These are phyloP conservation scores for Priocnemis perturbator DNA, from an alignment of 2,888 invertebrate species.

Conservation along the genomic window DNA sequence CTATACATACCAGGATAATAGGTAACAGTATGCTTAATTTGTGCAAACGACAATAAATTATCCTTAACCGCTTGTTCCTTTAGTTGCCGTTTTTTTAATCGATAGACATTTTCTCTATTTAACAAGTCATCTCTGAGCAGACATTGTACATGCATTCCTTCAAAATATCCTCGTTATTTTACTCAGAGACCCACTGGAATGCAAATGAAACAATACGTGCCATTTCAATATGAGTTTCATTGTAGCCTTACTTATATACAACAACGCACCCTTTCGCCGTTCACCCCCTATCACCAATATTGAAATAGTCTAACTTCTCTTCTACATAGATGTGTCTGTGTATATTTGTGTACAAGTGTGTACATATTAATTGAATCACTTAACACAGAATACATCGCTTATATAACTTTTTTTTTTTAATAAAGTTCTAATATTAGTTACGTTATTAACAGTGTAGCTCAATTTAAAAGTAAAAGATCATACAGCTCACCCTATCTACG, in stretches of 20 bases:
- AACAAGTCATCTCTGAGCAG: neutral
- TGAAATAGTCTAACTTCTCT: conserved; percentile 60
- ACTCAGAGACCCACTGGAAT: conserved; percentile 57
- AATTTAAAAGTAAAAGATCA: conserved; percentile 33
- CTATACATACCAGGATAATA: conserved; percentile 45
- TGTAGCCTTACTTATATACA: conserved; percentile 59
- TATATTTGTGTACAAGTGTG: conserved; percentile 21
- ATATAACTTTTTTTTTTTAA: conserved; percentile 25
- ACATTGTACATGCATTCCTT: conserved; percentile 5
- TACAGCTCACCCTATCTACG: too few relatives aligned
- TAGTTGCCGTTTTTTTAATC: conserved; percentile 12
- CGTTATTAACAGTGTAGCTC: conserved; percentile 31
- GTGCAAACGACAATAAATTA: conserved; percentile 53
- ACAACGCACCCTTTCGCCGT: conserved; percentile 49
- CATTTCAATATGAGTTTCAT: conserved; percentile 57
- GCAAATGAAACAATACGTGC: conserved; percentile 52
- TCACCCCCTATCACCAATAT: conserved; percentile 47
- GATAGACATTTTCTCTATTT: conserved; percentile 12
- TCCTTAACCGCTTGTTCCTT: conserved; percentile 1
- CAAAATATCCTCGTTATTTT: conserved; percentile 37
- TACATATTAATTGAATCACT: conserved; percentile 51
- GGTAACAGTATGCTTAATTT: conserved; percentile 53
- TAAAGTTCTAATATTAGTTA: conserved; percentile 29
- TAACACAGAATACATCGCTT: conserved; percentile 54
- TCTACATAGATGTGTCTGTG: conserved; percentile 27